Base-by-base conservation (phyloP, 2,113 vertebrate genomes). In the human (Homo sapiens) region DNA sequence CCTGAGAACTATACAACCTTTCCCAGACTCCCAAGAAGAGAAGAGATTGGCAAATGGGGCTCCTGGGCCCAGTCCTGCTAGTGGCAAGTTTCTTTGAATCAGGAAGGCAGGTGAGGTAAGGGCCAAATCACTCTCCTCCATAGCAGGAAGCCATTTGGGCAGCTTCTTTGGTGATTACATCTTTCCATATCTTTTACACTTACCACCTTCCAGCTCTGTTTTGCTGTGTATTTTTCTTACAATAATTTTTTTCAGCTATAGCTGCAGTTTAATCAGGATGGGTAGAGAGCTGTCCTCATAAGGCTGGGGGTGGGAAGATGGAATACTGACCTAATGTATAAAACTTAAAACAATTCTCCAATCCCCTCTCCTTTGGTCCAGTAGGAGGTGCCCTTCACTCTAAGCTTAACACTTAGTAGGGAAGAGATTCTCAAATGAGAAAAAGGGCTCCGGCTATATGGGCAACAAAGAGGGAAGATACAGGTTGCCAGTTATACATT, bases 401-500 rank as follows among this genome's bases (percentile, higher is more conserved):
- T 92, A 38, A 94, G 66, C 73, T 95, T 64, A 92, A 88, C 23
- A 91, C 30, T 80, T 80, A 73, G 18, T 79, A 90, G n/a, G 52
- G 30, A 83, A 93, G 90, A 14, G 52, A 94, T 79, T 94, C 81
- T 96, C 64, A 95, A 95, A n/a, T 78, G 90, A 96, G 50, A 80
- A 85, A 94, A 96, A 55, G 72, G 55, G 75, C 64, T 96, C 76
- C 59, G 68, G 16, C 75, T 90, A 35, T 61, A 80, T 94, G 85
- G 89, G 94, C 96, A 97, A 95, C 94, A 87, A 98, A 98, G 80
- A 98, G 94, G 97, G 95, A 94, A 92, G 73, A 96, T 96, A 73
- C 70, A 97, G 86, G 76, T 98, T 98, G 96, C 97, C 96, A 98
- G 97, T 96, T 93, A 59, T 61, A 14, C 93, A 95, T 97, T 96